phyloP scores from a whole-genome alignment of 2,113 vertebrate species.

The Abramis brama region DNA sequence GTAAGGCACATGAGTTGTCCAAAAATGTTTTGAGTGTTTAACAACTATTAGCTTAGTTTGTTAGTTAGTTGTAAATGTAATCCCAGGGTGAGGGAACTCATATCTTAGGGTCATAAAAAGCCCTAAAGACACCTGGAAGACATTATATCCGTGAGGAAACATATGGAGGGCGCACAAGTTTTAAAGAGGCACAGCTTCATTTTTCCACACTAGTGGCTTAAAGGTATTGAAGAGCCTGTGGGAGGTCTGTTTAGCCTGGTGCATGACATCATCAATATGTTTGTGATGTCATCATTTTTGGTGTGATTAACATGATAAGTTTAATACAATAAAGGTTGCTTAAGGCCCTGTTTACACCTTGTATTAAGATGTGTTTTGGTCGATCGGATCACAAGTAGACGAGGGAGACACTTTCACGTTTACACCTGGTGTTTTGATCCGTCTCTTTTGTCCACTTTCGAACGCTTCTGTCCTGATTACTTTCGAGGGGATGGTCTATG shows the following conservation, averaged over 20 bases:
- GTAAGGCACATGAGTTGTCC: not conserved
- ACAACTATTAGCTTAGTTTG: not conserved
- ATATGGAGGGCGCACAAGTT: slow-evolving; percentile 62
- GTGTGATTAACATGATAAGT: not conserved
- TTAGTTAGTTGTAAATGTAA: slow-evolving; percentile 7
- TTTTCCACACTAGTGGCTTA: slow-evolving; percentile 66
- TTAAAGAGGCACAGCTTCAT: slow-evolving; percentile 63
- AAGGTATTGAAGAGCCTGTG: slow-evolving; percentile 42
- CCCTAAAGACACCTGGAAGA: slow-evolving; percentile 64
- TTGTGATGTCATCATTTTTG: slow-evolving; percentile 2
- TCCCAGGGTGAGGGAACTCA: slow-evolving; percentile 32
- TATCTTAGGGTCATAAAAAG: slow-evolving; percentile 30
- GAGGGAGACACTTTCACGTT: too few relatives aligned
- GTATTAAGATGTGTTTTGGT: too few relatives aligned
- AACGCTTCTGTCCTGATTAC: too few relatives aligned
- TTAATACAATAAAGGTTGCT: not conserved
- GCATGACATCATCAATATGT: slow-evolving; percentile 59
- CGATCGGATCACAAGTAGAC: too few relatives aligned
- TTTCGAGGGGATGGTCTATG: too few relatives aligned
- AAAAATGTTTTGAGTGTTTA: slow-evolving; percentile 12
- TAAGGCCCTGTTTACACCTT: too few relatives aligned
- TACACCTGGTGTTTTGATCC: too few relatives aligned
- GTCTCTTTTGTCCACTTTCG: too few relatives aligned
- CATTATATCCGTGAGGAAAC: slow-evolving; percentile 63
- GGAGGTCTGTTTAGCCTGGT: slow-evolving; percentile 29